Evolutionary conservation across 2,113 vertebrate species (phyloP), one percentile per base, ranked within the genome.

Genomic region (Phocoena phocoena): DNA sequence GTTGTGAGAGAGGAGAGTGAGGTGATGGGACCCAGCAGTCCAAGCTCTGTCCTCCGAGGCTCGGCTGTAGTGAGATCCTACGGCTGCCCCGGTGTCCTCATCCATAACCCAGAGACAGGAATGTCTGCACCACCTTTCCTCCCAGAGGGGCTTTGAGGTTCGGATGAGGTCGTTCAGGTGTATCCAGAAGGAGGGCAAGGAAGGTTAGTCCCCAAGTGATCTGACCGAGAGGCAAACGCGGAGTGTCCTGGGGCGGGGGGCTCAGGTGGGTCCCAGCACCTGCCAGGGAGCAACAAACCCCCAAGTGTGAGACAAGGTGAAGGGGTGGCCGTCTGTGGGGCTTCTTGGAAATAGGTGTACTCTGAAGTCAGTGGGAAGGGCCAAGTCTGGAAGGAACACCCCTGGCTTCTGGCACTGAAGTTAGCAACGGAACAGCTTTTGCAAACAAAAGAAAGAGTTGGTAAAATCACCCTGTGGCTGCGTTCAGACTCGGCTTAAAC

Each of bases 21-120:
- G 25, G 44, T 26, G 11, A 17, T 2, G 0, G 8, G 53, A 18
- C 47, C 3, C 5, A 20, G 20, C 4, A 23, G n/a, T 36, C 62
- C 0, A 0, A 70, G 76, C 60, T 58, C 17, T 14, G 60, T 50
- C n/a, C 41, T 4, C 55, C 20, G 23, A 1, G 2, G 31, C 60
- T 50, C 70, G 28, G 21, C 92, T 63, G 15, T 2, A 4, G 50
- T 55, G 41, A 82, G 25, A n/a, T 1, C 9, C 63, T 60, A 38
- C 1, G 3, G 36, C 58, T 38, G 47, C 25, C 41, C 70, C 92
- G 0, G 2, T 0, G 15, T 84, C 55, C 41, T 58, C 31, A 3
- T 53, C 28, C 41, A 15, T 44, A 58, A 38, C 15, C 65, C 5
- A 5, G 47, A 21, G 26, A 50, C 8, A 10, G 2, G 5, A 31